A percentile compares a stretch with the other conserved stretches of the same genome.
Evolutionary conservation across 1,140 invertebrate genomes (phyloP).

Genomic region (Ylistrum balloti): DNA sequence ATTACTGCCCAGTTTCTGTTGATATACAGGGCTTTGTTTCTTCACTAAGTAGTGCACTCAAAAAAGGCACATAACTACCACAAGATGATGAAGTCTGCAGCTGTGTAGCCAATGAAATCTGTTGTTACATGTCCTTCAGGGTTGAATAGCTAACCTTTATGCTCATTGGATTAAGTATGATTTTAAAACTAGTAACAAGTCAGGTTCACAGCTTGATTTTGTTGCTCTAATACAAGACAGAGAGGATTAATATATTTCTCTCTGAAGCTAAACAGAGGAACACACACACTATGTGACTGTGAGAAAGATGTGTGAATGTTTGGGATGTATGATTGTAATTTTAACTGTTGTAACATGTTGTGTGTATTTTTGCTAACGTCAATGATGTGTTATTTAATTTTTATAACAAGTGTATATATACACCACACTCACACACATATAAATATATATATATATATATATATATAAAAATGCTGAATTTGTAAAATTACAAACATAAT

Average conservation of each 20-base stretch:
- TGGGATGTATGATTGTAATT: background rate
- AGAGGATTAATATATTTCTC: background rate
- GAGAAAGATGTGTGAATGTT: background rate
- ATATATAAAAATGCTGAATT: background rate
- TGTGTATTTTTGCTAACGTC: slow-evolving; percentile 17
- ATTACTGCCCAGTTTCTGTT: too few relatives aligned
- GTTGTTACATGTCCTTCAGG: too few relatives aligned
- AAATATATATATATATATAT: background rate
- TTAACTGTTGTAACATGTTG: slow-evolving; percentile 34
- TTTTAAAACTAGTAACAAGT: background rate
- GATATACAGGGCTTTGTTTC: too few relatives aligned
- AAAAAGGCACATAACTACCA: background rate
- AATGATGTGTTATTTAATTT: slow-evolving; percentile 29
- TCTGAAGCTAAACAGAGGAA: background rate
- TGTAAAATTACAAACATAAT: slow-evolving; percentile 2
- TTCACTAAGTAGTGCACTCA: too few relatives aligned
- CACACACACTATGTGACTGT: background rate
- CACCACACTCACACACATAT: background rate
- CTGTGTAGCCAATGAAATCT: too few relatives aligned
- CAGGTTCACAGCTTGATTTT: background rate
- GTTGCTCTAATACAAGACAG: background rate
- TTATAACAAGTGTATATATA: slow-evolving; percentile 24
- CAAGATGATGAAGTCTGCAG: background rate
- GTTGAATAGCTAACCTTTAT: background rate
- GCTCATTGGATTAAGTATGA: background rate